Evolutionary conservation across 1,140 invertebrate genomes (phyloP).

Genomic region (Zaprionus lachaisei): DNA sequence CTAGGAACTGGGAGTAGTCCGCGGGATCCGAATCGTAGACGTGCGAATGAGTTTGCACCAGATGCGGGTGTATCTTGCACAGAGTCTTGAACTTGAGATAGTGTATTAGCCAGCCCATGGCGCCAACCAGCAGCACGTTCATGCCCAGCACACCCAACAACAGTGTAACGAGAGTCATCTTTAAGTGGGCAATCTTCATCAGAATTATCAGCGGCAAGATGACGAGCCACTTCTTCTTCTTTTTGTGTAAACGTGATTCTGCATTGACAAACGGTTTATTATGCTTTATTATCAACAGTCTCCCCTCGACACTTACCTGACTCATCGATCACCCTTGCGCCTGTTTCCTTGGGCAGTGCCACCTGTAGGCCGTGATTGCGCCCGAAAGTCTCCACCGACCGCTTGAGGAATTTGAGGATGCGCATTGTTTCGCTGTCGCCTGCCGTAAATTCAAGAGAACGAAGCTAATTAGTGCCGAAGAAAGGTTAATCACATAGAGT

Average conservation of each 20-base stretch:
- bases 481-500: slow-evolving; percentile 30
- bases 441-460: slow-evolving; percentile 27
- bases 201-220: slow-evolving; percentile 76
- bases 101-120: slow-evolving; percentile 77
- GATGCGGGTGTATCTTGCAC: slow-evolving; percentile 81
- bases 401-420: slow-evolving; percentile 75
- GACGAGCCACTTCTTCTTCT: slow-evolving; percentile 78
- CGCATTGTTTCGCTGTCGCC: slow-evolving; percentile 70
- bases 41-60: slow-evolving; percentile 80
- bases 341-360: slow-evolving; percentile 58
- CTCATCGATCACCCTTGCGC: slow-evolving; percentile 67
- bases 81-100: slow-evolving; percentile 80
- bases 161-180: slow-evolving; percentile 76
- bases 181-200: slow-evolving; percentile 80
- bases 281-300: neutral
- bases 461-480: slow-evolving; percentile 26
- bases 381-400: slow-evolving; percentile 74
- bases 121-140: slow-evolving; percentile 76
- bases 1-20: slow-evolving; percentile 78
- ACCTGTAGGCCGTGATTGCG: slow-evolving; percentile 76
- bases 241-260: slow-evolving; percentile 58
- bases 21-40: slow-evolving; percentile 80
- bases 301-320: slow-evolving; percentile 49
- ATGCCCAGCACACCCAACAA: slow-evolving; percentile 68
- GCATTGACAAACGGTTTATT: neutral